Base-by-base conservation (phyloP, 1,140 invertebrate genomes). In the Eurosta solidaginis region DNA sequence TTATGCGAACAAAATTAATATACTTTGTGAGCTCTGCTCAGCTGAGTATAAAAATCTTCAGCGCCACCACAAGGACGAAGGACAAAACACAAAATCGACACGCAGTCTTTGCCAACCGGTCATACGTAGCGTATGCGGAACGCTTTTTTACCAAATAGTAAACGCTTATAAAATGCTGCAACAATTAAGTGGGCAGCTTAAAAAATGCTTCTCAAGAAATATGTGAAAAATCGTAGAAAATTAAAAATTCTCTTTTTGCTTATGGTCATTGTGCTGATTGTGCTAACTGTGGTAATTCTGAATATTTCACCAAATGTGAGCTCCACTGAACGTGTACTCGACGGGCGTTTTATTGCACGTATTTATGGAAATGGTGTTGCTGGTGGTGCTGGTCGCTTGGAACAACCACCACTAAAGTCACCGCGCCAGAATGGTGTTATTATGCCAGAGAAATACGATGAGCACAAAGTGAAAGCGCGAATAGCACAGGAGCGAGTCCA, bases 361-460 rank as follows among this genome's bases (percentile, higher is more conserved):
- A 83, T 83, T 52, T 86, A 85, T 77, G 83, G 79, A 81, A 50
- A 82, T 81, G 59, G 78, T 80, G 50, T 81, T 79, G 49, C 17
- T 22, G 47, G 50, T 5, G 17, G 10, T 40, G 33, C 17, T 36
- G 33, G 33, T n/a, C 40, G 45, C 25, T 40, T 33, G 77, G 59
- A 52, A 42, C 77, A 74, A 29, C 59, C 59, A 6, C 79, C 81
- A 1, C 40, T 86, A 20, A 78, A 85, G 45, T 73, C 85, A 0
- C 81, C 80, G 22, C 81, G 82, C 2, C 82, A 85, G 50, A 76
- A 84, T 76, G 84, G 83, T 33, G 73, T 83, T 29, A 87, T 87
- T 81, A 83, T 87, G 73, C 86, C 85, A 0, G 87, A 88, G 47
- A 88, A 88, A 77, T 88, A 88, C 47, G 82, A 88, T 44, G 87